Evolutionary conservation across 2,888 invertebrate species (phyloP).

Genomic region (Apamea crenata): DNA sequence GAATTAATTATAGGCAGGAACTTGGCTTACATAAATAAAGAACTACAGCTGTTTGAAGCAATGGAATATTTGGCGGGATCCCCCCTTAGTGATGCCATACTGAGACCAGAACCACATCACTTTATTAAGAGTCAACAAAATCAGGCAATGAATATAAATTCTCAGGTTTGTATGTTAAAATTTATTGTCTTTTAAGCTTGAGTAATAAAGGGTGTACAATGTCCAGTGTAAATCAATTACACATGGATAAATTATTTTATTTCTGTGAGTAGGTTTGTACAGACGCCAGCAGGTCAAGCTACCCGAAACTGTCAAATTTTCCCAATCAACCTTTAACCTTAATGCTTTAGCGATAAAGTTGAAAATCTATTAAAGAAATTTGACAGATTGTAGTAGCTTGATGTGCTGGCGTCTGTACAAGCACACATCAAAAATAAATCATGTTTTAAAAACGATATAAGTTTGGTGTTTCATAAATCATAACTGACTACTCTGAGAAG

Average conservation of each 20-base stretch:
- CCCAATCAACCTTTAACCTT: too few relatives aligned
- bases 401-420: too few relatives aligned
- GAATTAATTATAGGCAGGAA: conserved; percentile 76
- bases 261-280: neutral
- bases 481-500: too few relatives aligned
- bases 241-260: neutral
- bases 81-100: conserved; percentile 90
- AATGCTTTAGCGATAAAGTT: too few relatives aligned
- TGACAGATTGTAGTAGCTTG: too few relatives aligned
- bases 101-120: conserved; percentile 89
- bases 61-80: conserved; percentile 91
- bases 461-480: too few relatives aligned
- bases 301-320: too few relatives aligned
- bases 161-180: conserved; percentile 75
- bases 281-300: too few relatives aligned
- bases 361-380: too few relatives aligned
- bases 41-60: conserved; percentile 91
- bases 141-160: conserved; percentile 68
- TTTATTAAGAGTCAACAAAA: conserved; percentile 73
- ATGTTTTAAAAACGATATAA: too few relatives aligned
- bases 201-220: neutral
- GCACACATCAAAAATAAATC: too few relatives aligned
- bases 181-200: neutral
- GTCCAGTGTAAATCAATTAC: neutral
- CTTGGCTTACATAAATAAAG: conserved; percentile 84